Conservation (phyloP, 2,797 vertebrate species). For the Sarcophilus harrisii region DNA sequence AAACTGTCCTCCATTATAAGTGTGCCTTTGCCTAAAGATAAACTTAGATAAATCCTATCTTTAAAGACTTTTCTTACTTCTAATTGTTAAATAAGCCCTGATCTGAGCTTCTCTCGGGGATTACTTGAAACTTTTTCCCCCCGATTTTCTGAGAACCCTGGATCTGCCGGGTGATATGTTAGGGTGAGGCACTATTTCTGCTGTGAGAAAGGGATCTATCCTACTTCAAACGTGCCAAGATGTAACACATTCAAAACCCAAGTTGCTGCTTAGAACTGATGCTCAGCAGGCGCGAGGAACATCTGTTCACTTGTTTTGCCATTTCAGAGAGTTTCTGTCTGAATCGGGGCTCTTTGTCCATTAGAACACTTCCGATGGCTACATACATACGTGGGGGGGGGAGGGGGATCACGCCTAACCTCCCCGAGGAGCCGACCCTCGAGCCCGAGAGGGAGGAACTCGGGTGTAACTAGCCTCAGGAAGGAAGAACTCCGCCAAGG, state of each 20-base stretch:
- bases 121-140: too few species aligned
- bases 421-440: too few species aligned
- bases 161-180: neutral
- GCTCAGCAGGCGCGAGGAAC: too few species aligned
- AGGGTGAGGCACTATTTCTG: too few species aligned
- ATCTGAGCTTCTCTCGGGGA: too few species aligned
- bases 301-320: neutral
- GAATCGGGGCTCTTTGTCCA: neutral
- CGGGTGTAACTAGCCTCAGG: too few species aligned
- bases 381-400: too few species aligned
- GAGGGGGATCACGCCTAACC: neutral
- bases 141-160: neutral
- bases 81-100: neutral
- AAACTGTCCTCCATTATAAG: neutral
- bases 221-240: neutral
- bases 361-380: neutral
- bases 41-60: neutral
- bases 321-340: neutral
- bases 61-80: neutral
- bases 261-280: neutral
- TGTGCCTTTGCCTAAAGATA: neutral
- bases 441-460: too few species aligned
- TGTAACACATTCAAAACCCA: neutral
- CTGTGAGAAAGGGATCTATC: neutral
- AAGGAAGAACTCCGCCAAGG: too few species aligned